These are phyloP conservation scores for Danio kyathit DNA, from an alignment of 2,797 vertebrate species.

Conservation along the genomic window DNA sequence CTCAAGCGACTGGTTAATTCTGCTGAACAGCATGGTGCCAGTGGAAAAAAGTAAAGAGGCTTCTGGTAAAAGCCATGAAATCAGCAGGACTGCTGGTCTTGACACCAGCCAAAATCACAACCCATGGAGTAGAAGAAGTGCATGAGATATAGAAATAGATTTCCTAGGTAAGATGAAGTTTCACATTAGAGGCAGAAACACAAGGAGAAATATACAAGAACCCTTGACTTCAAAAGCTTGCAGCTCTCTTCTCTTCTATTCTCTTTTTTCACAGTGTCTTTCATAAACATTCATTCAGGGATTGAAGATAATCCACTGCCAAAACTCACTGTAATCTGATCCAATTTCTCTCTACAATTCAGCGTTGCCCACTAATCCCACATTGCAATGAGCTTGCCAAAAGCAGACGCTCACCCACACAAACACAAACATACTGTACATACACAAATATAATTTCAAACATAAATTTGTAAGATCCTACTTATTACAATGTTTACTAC, in stretches of 20 bases:
- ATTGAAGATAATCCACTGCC: constrained; percentile 55
- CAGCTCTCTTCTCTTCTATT: neutral
- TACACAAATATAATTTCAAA: constrained; percentile 9
- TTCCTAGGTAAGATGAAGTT: constrained; percentile 27
- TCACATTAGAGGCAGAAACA: neutral
- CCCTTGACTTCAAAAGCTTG: neutral
- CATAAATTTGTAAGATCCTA: constrained; percentile 1
- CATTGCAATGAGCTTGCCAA: constrained; percentile 52
- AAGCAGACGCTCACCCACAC: constrained; percentile 36
- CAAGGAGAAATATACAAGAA: constrained; percentile 5
- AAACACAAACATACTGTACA: constrained; percentile 28
- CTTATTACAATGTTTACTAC: constrained; percentile 1
- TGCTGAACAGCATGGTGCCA: constrained; percentile 33
- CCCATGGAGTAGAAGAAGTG: constrained; percentile 9
- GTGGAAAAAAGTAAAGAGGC: constrained; percentile 30
- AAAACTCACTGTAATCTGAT: constrained; percentile 66
- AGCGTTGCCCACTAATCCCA: constrained; percentile 59
- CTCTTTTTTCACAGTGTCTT: neutral
- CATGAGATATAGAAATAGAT: neutral
- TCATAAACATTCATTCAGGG: constrained; percentile 26
- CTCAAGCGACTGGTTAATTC: constrained; percentile 43
- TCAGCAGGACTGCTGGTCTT: constrained; percentile 43
- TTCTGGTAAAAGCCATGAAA: constrained; percentile 41
- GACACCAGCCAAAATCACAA: constrained; percentile 35
- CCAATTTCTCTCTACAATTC: constrained; percentile 61